Evolutionary conservation across 2,888 invertebrate species (phyloP), one percentile per base, ranked within the genome.

Genomic region (Acronicta leporina): DNA sequence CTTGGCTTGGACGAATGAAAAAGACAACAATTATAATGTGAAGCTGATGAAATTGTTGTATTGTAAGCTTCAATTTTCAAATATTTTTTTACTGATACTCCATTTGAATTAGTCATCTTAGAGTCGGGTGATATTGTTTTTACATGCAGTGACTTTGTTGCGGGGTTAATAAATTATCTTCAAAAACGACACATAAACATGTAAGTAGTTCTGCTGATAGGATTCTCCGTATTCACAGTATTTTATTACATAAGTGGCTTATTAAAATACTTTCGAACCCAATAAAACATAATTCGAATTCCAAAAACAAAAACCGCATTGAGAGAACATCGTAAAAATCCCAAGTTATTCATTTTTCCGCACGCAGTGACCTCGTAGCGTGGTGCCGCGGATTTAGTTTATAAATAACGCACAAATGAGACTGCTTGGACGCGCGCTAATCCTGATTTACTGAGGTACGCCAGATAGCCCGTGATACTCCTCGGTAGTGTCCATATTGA

Each of bases 381-480:
- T 51, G 70, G 76, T 72, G 75, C 73, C 68, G 76, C 79, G 86
- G 87, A 85, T 88, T 89, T 88, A 85, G 83, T 87, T 84, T 91
- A 92, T 92, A 92, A 92, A 93, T 93, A 92, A 92, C 89, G 62
- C 84, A 84, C 85, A 91, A 92, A 93, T 89, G 92, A 90, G 90
- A 64, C 87, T 87, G 84, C 86, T 87, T 86, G 87, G 86, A 75
- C 81, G 77, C 79, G 73, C 61, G 80, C 84, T 93, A 93, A 93
- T 90, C 92, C 92, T 93, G 93, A 93, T 93, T 93, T 92, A 93
- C 86, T 77, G 88, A 81, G 84, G 74, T 81, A 81, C 89, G 88
- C 75, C 85, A 73, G 83, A 75, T 68, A 65, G 73, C 69, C 53
- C 57, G 69, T 58, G 75, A 68, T 71, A 75, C 61, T 79, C 77